A percentile compares a stretch with the other conserved stretches of the same genome.
These are phyloP conservation scores for Saccostrea echinata DNA, from an alignment of 1,140 invertebrate species.

Conservation along the genomic window DNA sequence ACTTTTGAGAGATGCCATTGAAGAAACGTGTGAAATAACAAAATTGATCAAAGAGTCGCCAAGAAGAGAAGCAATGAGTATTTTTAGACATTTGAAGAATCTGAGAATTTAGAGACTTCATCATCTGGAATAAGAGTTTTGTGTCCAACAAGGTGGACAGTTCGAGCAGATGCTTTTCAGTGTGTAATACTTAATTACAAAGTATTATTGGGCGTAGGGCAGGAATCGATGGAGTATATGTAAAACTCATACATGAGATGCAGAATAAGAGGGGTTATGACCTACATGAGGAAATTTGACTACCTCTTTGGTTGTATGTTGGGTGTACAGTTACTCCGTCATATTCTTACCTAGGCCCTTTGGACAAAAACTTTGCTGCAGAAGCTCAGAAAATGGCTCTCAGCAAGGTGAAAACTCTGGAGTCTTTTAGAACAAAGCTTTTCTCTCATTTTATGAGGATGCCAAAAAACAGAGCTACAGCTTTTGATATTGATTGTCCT, in stretches of 20 bases:
- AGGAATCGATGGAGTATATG: slow-evolving; percentile 7
- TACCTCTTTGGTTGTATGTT: slow-evolving; percentile 34
- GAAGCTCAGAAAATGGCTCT: slow-evolving; percentile 27
- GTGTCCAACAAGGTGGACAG: slow-evolving; percentile 40
- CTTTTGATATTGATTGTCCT: neutral
- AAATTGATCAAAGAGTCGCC: slow-evolving; percentile 45
- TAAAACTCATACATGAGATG: slow-evolving; percentile 5
- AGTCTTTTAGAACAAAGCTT: neutral
- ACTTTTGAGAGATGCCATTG: neutral
- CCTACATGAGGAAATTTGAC: slow-evolving; percentile 36
- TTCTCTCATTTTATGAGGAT: neutral
- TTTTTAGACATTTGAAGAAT: too few relatives aligned
- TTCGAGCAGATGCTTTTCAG: slow-evolving; percentile 37
- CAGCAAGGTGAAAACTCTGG: slow-evolving; percentile 27
- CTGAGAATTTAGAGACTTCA: neutral
- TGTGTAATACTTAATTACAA: slow-evolving; percentile 46
- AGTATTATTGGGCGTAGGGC: slow-evolving; percentile 37
- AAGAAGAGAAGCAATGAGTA: too few relatives aligned
- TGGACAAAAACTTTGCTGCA: slow-evolving; percentile 16
- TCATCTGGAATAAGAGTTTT: slow-evolving; percentile 17
- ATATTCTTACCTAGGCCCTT: slow-evolving; percentile 23
- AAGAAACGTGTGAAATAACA: slow-evolving; percentile 38
- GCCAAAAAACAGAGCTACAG: neutral
- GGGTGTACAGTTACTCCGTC: neutral
- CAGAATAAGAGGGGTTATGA: slow-evolving; percentile 19